Evolutionary conservation across 2,888 invertebrate genomes (phyloP), one percentile per base, ranked within the genome.

Genomic region (Ormyrus thymus): DNA sequence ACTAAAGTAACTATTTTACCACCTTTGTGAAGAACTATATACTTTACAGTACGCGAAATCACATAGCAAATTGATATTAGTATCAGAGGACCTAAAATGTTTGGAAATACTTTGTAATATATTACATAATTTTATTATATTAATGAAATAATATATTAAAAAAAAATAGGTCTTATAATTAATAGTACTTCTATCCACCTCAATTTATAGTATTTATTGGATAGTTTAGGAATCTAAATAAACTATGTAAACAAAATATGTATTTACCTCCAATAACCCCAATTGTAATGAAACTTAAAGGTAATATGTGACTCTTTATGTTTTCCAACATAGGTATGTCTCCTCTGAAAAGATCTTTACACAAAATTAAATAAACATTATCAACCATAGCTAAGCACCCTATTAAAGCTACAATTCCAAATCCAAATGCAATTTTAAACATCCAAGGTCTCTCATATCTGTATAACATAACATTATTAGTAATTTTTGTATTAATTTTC

Each of bases 1-100:
- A 81, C 56, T 9, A 83, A 11, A 3, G 83, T 82, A 9, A 81
- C 70, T 55, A 15, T 15, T 5, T 72, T 29, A 6, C 82, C 82
- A 48, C 82, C 82, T 81, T 81, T 81, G 45, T 75, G 81, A n/a
- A 83, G 74, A 74, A 83, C 59, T 13, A 78, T 11, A 61, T 81
- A 82, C 48, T 82, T 83, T 7, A 83, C 53, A 53, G 61, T 78
- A 59, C 81, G 74, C 9, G 48, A 7, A 6, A 70, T 76, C 15
- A 82, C 8, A 13, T 46, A 74, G 70, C 77, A 79, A 4, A 79
- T 8, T 11, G 45, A 9, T 5, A 45, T 11, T 1, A 65, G 8
- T 68, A 81, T 79, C 6, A 29, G 4, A 8, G 81, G 81, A 50
- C 79, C 82, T 82, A 50, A 7, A 80, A 80, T 48, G n/a, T 29